phyloP scores from a whole-genome alignment of 1,140 invertebrate species.

The Bombus confusus region DNA sequence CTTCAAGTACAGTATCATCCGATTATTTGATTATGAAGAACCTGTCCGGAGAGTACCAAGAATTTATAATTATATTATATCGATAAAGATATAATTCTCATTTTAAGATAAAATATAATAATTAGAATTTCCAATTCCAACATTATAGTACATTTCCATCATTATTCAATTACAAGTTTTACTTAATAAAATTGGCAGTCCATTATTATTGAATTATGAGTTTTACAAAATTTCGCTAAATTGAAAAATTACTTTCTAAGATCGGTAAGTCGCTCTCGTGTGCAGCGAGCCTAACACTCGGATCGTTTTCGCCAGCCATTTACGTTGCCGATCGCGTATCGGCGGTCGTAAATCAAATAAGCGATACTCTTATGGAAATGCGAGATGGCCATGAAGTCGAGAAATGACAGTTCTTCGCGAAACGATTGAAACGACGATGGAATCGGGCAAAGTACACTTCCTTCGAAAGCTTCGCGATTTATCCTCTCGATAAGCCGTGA shows the following conservation, averaged over 20 bases:
- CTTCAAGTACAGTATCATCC: background rate
- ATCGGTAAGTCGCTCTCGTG: background rate
- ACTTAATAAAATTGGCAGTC: too few species aligned
- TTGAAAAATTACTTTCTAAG: background rate
- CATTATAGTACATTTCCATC: too few species aligned
- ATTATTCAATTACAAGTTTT: too few species aligned
- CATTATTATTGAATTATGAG: too few species aligned
- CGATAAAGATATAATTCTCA: too few species aligned
- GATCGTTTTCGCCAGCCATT: background rate
- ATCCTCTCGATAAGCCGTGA: conserved; percentile 4
- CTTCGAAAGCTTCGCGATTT: background rate
- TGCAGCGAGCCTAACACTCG: background rate
- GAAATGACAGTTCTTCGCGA: background rate
- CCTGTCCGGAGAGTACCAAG: background rate
- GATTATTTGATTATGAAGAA: background rate
- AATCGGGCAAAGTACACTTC: too few species aligned
- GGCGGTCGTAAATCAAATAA: conserved; percentile 18
- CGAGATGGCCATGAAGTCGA: background rate
- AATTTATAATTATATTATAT: too few species aligned
- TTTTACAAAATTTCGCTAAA: too few species aligned
- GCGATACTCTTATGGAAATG: conserved; percentile 30
- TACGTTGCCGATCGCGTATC: conserved; percentile 16
- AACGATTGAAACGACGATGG: background rate
- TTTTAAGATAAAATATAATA: too few species aligned
- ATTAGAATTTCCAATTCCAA: too few species aligned